Conservation (phyloP, 2,113 vertebrate genomes). For the Boleophthalmus pectinirostris region DNA sequence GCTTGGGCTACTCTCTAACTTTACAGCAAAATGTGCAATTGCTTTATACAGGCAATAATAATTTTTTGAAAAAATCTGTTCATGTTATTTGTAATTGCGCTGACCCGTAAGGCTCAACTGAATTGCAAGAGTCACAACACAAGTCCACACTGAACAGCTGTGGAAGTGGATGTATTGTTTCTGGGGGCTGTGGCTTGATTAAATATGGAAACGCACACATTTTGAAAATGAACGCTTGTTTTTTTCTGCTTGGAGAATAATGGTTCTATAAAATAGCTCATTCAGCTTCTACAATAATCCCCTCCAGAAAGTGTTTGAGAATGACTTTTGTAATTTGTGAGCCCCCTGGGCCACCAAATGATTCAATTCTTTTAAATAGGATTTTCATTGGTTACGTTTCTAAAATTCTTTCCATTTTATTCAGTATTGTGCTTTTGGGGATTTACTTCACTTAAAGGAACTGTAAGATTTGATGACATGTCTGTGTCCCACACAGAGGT, state of each 20-base stretch:
- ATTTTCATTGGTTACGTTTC: neutral
- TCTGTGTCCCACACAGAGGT: no score
- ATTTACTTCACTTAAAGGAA: neutral
- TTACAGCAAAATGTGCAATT: neutral
- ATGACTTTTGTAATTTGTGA: neutral
- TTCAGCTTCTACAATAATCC: neutral
- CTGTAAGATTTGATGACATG: no score
- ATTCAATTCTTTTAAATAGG: neutral
- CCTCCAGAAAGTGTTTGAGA: neutral
- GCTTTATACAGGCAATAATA: neutral
- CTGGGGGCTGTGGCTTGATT: neutral
- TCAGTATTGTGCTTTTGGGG: neutral
- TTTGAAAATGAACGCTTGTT: neutral
- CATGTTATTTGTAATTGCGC: slow-evolving; percentile 1
- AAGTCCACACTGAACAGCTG: neutral
- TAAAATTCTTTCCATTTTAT: neutral
- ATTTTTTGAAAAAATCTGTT: neutral
- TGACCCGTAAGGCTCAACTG: slow-evolving; percentile 4
- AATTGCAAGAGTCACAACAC: slow-evolving; percentile 1
- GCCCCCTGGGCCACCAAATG: neutral
- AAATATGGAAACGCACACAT: neutral
- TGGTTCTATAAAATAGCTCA: neutral
- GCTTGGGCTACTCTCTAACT: neutral
- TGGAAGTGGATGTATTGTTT: neutral
- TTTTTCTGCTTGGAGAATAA: neutral